phyloP scores from a whole-genome alignment of 2,888 invertebrate genomes.

The Noctua janthina region DNA sequence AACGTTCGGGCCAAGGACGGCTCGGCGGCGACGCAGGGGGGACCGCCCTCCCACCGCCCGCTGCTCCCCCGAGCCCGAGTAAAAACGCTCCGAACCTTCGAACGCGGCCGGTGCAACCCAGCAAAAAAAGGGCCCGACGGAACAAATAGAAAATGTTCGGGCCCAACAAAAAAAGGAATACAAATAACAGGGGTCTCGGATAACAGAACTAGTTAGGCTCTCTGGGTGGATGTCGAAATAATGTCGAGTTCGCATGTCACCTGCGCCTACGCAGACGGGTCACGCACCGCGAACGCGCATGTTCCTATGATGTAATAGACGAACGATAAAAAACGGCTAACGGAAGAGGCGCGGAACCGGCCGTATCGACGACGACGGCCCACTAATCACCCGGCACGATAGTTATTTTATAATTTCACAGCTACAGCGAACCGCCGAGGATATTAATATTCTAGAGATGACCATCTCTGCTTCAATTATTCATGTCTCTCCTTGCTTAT shows the following conservation, averaged over 20 bases:
- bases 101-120: slow-evolving; percentile 84
- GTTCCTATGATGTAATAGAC: slow-evolving; percentile 85
- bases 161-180: slow-evolving; percentile 79
- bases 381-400: slow-evolving; percentile 78
- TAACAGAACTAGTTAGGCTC: slow-evolving; percentile 84
- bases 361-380: slow-evolving; percentile 74
- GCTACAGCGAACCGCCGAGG: slow-evolving; percentile 63
- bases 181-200: slow-evolving; percentile 85
- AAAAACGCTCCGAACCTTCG: slow-evolving; percentile 87
- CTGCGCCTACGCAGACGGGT: slow-evolving; percentile 86
- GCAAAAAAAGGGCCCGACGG: slow-evolving; percentile 89
- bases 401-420: slow-evolving; percentile 77
- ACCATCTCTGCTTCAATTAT: slow-evolving; percentile 77
- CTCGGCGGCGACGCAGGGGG: slow-evolving; percentile 84
- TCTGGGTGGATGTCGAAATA: slow-evolving; percentile 80
- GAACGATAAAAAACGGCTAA: slow-evolving; percentile 81
- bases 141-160: slow-evolving; percentile 88
- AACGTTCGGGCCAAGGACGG: slow-evolving; percentile 90
- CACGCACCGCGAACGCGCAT: slow-evolving; percentile 78
- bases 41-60: slow-evolving; percentile 70
- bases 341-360: slow-evolving; percentile 86
- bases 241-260: slow-evolving; percentile 85
- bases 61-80: slow-evolving; percentile 78
- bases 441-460: slow-evolving; percentile 76
- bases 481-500: slow-evolving; percentile 77